phyloP scores from a whole-genome alignment of 2,113 vertebrate genomes.

The Cephalopholis sonnerati region DNA sequence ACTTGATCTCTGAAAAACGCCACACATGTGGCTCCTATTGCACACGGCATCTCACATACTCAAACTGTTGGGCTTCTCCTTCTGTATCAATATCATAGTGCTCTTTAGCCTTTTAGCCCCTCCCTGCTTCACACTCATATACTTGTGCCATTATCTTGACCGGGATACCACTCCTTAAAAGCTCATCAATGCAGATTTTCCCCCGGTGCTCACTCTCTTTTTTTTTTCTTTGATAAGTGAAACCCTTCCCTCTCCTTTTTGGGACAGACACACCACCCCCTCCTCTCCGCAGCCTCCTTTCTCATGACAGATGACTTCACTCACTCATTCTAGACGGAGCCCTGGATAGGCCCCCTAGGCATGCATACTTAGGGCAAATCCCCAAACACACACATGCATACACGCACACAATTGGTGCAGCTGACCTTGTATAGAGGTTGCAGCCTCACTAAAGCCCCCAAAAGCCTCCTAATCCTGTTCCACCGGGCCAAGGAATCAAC shows the following conservation, averaged over 20 bases:
- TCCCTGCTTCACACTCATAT: slow-evolving; percentile 14
- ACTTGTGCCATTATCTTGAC: slow-evolving; percentile 50
- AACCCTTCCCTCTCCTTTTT: slow-evolving; percentile 60
- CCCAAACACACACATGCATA: slow-evolving; percentile 49
- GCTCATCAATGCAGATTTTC: slow-evolving; percentile 52
- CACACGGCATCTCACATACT: slow-evolving; percentile 44
- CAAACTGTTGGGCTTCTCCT: slow-evolving; percentile 22
- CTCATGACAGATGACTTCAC: slow-evolving; percentile 78
- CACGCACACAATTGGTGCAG: slow-evolving; percentile 33
- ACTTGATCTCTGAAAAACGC: slow-evolving; percentile 41
- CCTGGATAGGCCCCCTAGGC: slow-evolving; percentile 50
- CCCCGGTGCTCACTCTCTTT: slow-evolving; percentile 14
- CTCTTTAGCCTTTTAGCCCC: slow-evolving; percentile 6
- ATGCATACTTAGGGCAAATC: slow-evolving; percentile 67
- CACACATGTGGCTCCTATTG: slow-evolving; percentile 46
- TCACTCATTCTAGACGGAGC: slow-evolving; percentile 63
- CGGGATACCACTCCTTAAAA: slow-evolving; percentile 63
- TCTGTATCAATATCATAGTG: slow-evolving; percentile 18
- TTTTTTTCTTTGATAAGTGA: slow-evolving; percentile 43
- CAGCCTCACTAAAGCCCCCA: slow-evolving; percentile 52
- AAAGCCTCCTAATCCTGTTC: slow-evolving; percentile 74
- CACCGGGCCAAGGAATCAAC: slow-evolving; percentile 59
- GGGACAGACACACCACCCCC: slow-evolving; percentile 42
- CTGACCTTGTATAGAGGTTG: slow-evolving; percentile 73
- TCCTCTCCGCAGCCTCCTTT: slow-evolving; percentile 23